Evolutionary conservation across 2,888 invertebrate genomes (phyloP), one percentile per base, ranked within the genome.

Genomic region (Selenia dentaria): DNA sequence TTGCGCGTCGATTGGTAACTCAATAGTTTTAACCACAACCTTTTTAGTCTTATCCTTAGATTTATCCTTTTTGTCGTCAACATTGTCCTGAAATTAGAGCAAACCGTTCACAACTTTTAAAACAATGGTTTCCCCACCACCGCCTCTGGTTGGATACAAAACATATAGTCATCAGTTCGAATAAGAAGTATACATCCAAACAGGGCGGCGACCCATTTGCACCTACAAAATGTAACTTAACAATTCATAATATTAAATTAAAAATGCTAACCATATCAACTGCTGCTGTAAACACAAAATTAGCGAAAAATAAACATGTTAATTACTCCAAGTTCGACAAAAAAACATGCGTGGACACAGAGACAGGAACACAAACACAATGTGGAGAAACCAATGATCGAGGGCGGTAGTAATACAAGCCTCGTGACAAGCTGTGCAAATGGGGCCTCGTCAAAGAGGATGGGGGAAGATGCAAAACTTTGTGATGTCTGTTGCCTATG

Each of bases 1-100:
- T 36, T 92, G 84, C n/a, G 93, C 87, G 42, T 96, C 96, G 51
- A 99, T 94, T 0, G 97, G 95, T 52, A 99, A 89, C 60, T 98
- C 98, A 46, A 97, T 92, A 14, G 94, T 93, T 83, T 97, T 97
- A 12, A 95, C 93, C 3, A 94, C 81, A 49, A 95, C 93, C 80
- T 98, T 97, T 80, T 96, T n/a, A n/a, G n/a, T 96, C 29, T 89
- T 89, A 11, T 89, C 88, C 74, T 94, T 95, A 12, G 89, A 83
- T 62, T 92, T 93, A 54, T 94, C 94, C 83, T 96, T 94, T 81
- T 94, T 93, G 59, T 92, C 91, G 58, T 92, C 92, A 67, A 67
- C 66, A 49, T 68, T 73, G 24, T 91, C 92, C 86, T 92, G 85
- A 47, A 92, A 85, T 85, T 61, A 72, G 60, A 39, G 57, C 62